Percentiles rank a stretch among this genome's conserved stretches.
Evolutionary conservation across 1,140 invertebrate genomes (phyloP).

Genomic region (Drosophila littoralis): DNA sequence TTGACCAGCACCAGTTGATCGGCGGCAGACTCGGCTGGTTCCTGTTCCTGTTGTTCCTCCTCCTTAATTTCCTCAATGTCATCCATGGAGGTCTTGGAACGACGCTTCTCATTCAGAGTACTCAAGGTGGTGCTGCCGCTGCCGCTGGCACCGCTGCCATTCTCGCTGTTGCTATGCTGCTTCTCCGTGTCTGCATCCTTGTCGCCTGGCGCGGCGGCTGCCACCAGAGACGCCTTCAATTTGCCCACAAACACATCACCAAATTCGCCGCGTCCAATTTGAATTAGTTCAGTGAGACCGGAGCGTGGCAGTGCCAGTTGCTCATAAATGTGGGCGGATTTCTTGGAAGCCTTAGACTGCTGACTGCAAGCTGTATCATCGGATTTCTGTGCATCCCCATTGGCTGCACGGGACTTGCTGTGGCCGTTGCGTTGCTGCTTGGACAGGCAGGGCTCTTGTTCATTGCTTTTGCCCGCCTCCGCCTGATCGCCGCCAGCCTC

Average conservation of each 20-base stretch:
- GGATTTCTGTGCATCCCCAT: constrained; percentile 88
- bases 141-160: constrained; percentile 58
- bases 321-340: constrained; percentile 88
- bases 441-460: constrained; percentile 78
- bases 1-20: constrained; percentile 77
- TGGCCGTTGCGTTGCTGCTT: constrained; percentile 83
- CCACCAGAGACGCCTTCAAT: constrained; percentile 84
- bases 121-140: constrained; percentile 71
- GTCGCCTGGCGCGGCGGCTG: constrained; percentile 40
- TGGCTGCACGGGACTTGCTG: constrained; percentile 84
- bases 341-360: constrained; percentile 90
- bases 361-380: constrained; percentile 93
- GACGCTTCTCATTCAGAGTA: constrained; percentile 77
- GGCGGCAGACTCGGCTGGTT: constrained; percentile 37
- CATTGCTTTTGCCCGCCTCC: constrained; percentile 70
- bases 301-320: constrained; percentile 90
- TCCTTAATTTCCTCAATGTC: constrained; percentile 84
- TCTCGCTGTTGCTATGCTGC: constrained; percentile 81
- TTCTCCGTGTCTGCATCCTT: constrained; percentile 76
- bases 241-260: constrained; percentile 92
- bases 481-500: constrained; percentile 72
- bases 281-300: constrained; percentile 91
- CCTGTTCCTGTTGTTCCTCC: constrained; percentile 59
- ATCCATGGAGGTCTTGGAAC: constrained; percentile 81
- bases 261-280: constrained; percentile 94